Percentiles rank a stretch among this genome's conserved stretches.
Conservation (phyloP, 2,797 vertebrate genomes). For the Sebastes steindachneri region DNA sequence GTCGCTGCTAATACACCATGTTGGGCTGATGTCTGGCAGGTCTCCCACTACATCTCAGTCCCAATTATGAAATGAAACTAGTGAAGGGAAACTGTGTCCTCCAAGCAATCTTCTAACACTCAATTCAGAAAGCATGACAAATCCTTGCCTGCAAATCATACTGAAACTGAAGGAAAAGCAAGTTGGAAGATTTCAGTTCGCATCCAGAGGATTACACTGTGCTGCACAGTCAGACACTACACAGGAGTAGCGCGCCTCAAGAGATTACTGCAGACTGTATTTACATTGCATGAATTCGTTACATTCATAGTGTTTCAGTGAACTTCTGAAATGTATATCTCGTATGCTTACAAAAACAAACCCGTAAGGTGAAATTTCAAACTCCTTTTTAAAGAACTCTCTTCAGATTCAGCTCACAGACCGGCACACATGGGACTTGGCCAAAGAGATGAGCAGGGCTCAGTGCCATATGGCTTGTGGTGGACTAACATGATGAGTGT, state of each 20-base stretch:
- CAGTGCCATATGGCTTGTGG: background rate
- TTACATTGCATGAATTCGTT: background rate
- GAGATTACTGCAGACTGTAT: background rate
- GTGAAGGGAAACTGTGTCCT: slow-evolving; percentile 29
- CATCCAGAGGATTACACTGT: background rate
- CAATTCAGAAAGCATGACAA: slow-evolving; percentile 11
- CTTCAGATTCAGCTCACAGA: background rate
- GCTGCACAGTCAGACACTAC: background rate
- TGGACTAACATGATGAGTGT: background rate
- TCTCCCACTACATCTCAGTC: slow-evolving; percentile 18
- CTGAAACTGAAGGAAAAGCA: slow-evolving; percentile 15
- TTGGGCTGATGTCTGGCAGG: slow-evolving; percentile 44
- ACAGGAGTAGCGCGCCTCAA: background rate
- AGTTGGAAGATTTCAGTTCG: background rate
- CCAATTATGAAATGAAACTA: slow-evolving; percentile 38
- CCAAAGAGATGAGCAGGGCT: background rate
- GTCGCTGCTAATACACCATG: slow-evolving; percentile 9
- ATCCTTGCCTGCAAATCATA: slow-evolving; percentile 1
- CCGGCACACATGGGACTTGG: background rate
- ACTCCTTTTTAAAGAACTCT: background rate
- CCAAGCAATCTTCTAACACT: slow-evolving; percentile 7
- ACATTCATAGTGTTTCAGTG: background rate
- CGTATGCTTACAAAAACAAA: background rate
- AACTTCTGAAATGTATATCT: background rate
- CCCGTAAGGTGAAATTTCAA: background rate